These are phyloP conservation scores for Cyphomyrus discorhynchus DNA, from an alignment of 2,113 vertebrate species.

Conservation along the genomic window DNA sequence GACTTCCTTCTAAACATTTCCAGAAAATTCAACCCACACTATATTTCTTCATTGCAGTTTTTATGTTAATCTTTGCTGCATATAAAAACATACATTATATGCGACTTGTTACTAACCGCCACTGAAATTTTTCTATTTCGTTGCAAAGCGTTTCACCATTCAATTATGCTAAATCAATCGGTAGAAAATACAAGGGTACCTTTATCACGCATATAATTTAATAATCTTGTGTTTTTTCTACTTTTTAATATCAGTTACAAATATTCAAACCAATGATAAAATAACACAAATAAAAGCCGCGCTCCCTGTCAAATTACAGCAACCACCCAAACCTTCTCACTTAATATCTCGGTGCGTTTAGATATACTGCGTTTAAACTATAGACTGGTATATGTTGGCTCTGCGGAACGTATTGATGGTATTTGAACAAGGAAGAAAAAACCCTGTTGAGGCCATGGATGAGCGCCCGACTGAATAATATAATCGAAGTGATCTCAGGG, in stretches of 20 bases:
- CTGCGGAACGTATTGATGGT: neutral
- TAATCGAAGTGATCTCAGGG: neutral
- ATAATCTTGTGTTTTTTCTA: neutral
- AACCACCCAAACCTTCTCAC: neutral
- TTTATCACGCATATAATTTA: neutral
- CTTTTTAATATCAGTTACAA: neutral
- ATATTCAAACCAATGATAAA: neutral
- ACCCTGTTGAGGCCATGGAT: neutral
- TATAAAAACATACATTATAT: neutral
- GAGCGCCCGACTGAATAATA: neutral
- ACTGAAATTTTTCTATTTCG: neutral
- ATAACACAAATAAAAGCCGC: neutral
- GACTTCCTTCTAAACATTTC: neutral
- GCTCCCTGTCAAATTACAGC: neutral
- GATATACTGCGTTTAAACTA: neutral
- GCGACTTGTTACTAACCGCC: neutral
- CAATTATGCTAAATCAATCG: neutral
- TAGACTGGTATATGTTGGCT: neutral
- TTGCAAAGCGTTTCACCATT: neutral
- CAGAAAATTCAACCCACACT: neutral
- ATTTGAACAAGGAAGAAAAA: neutral
- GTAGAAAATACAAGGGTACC: neutral
- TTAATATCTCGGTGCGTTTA: neutral
- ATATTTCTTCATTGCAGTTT: neutral
- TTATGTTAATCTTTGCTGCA: neutral